phyloP scores from a whole-genome alignment of 2,888 invertebrate species.

The Caenorhabditis drosophilae region DNA sequence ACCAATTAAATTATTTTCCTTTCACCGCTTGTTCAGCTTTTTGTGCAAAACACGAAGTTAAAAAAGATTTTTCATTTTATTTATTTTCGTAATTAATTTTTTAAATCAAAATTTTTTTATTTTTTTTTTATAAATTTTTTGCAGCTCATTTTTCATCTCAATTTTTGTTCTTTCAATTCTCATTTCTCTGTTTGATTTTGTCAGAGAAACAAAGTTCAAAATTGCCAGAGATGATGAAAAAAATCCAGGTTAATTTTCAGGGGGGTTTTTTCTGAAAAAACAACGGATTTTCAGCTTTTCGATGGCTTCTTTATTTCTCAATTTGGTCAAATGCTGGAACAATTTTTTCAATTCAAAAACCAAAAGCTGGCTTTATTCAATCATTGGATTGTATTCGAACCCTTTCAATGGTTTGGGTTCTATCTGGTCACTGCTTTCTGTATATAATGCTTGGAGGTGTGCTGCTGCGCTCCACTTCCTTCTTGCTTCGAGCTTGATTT shows the following conservation, averaged over 20 bases:
- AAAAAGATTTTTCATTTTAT: slow-evolving; percentile 19
- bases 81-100: slow-evolving; percentile 14
- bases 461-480: not conserved
- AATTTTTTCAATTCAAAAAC: slow-evolving; percentile 15
- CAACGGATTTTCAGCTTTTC: slow-evolving; percentile 4
- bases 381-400: slow-evolving; percentile 52
- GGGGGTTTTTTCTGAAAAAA: not conserved
- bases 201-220: slow-evolving; percentile 12
- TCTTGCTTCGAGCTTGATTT: not conserved
- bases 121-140: not conserved
- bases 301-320: slow-evolving; percentile 25
- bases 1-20: slow-evolving; percentile 13
- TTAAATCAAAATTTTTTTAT: not conserved
- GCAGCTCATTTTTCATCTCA: slow-evolving; percentile 13
- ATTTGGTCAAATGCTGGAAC: slow-evolving; percentile 31
- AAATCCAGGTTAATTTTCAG: slow-evolving; percentile 7
- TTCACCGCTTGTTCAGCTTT: slow-evolving; percentile 16
- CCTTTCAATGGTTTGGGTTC: slow-evolving; percentile 58
- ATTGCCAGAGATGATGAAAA: slow-evolving; percentile 6
- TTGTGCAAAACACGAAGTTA: slow-evolving; percentile 12
- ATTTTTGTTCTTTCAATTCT: slow-evolving; percentile 8
- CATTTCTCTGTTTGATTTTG: slow-evolving; percentile 14
- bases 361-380: slow-evolving; percentile 38
- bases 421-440: slow-evolving; percentile 36
- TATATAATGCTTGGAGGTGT: slow-evolving; percentile 17